phyloP scores from a whole-genome alignment of 2,113 vertebrate genomes.

The Dolichotis patagonum region DNA sequence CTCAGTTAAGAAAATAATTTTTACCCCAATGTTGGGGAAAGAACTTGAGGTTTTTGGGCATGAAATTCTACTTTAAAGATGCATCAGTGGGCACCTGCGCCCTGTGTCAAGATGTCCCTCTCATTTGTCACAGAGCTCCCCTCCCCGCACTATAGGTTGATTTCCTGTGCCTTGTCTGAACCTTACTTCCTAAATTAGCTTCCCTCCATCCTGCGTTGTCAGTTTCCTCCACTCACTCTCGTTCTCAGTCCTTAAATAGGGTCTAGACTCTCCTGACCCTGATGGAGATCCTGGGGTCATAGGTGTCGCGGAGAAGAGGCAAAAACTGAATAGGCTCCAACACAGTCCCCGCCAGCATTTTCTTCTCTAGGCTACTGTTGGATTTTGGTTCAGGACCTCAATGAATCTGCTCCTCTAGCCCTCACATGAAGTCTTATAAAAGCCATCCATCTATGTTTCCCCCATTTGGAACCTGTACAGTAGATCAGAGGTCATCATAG shows the following conservation, averaged over 20 bases:
- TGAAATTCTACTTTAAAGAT: not conserved
- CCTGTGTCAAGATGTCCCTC: not conserved
- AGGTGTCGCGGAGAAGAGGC: not conserved
- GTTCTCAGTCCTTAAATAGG: not conserved
- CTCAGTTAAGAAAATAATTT: not conserved
- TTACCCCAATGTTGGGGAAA: not conserved
- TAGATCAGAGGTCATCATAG: not conserved
- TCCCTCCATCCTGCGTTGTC: not conserved
- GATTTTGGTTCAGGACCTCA: not conserved
- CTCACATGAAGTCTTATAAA: not conserved
- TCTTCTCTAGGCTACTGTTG: not conserved
- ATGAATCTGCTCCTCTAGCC: not conserved
- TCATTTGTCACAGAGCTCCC: too few species aligned
- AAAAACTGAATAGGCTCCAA: too few species aligned
- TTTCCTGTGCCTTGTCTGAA: not conserved
- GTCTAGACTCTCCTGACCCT: not conserved
- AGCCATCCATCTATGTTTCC: not conserved
- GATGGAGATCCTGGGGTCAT: not conserved
- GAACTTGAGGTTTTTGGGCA: not conserved
- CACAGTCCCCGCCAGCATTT: not conserved
- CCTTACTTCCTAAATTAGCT: not conserved
- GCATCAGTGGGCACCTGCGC: not conserved
- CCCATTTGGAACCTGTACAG: not conserved
- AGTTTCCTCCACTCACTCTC: not conserved
- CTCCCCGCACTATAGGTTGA: not conserved